A percentile compares a stretch with the other conserved stretches of the same genome.
phyloP scores from a whole-genome alignment of 2,113 vertebrate species.

The Nothobranchius kuhntae region DNA sequence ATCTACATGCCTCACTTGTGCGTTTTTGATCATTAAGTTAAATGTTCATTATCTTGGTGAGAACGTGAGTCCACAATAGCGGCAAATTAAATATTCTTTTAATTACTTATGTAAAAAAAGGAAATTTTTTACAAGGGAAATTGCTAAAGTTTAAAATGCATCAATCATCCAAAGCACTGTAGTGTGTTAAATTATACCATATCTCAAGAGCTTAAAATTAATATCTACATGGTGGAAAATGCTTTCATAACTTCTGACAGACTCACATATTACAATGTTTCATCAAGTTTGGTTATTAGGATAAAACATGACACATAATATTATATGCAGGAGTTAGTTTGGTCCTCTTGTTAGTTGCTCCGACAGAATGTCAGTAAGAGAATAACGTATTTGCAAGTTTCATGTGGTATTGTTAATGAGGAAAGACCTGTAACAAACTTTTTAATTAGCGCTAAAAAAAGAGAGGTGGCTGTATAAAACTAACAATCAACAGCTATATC shows the following conservation, averaged over 20 bases:
- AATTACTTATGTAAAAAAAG: not conserved
- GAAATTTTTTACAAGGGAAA: no score
- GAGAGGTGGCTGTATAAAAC: conserved; percentile 32
- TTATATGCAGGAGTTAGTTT: conserved; percentile 7
- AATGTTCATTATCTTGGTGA: conserved; percentile 15
- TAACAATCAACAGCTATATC: conserved; percentile 39
- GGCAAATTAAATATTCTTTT: conserved; percentile 14
- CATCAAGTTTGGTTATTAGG: not conserved
- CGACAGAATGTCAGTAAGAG: conserved; percentile 1
- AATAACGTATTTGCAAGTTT: not conserved
- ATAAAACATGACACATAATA: conserved; percentile 6
- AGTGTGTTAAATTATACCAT: conserved; percentile 54
- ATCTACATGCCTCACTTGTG: conserved; percentile 5
- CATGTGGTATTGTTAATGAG: conserved; percentile 9
- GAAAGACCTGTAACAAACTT: conserved; percentile 22
- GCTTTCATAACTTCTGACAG: not conserved
- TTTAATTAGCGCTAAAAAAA: conserved; percentile 30
- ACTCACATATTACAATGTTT: conserved; percentile 2
- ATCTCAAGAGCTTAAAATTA: conserved; percentile 35
- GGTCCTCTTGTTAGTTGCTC: not conserved
- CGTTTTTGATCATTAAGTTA: conserved; percentile 23
- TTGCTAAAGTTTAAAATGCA: conserved; percentile 55
- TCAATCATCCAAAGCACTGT: conserved; percentile 65
- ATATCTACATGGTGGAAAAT: conserved; percentile 46
- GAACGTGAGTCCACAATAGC: conserved; percentile 23